Base-by-base conservation (phyloP, 2,113 vertebrate genomes). In the Stigmatopora argus region DNA sequence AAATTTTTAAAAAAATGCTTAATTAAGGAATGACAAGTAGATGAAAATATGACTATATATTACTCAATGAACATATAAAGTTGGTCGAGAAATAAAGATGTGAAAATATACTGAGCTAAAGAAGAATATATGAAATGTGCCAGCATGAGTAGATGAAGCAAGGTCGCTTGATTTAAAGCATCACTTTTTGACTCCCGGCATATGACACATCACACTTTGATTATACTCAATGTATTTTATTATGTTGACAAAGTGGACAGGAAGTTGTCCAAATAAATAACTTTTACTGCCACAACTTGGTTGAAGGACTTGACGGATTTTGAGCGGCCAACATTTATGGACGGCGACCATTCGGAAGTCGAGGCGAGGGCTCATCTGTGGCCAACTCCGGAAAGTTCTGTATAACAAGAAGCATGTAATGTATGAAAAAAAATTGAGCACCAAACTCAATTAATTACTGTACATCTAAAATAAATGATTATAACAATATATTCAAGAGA, bases 161-260 rank as follows among this genome's bases (percentile, higher is more conserved):
- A n/a, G n/a, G 17, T 6, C 7, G 47, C 47, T 3, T 51, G 17
- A 9, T 18, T 51, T n/a, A 10, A 19, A n/a, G n/a, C 8, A 18
- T 11, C 18, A 8, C 10, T 21, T n/a, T 26, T 11, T 14, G 11
- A 13, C 10, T 15, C 13, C 45, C 13, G 3, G 3, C 46, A 4
- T 5, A 31, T 2, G 23, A 56, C 23, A 2, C 53, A 31, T 34
- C 10, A 23, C 4, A 56, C 53, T 56, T 31, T 2, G 21, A 26
- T 21, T 55, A 9, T 55, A 26, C 12, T 55, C 19, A 7, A 5
- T 5, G 7, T 31, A 13, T 31, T 56, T 56, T 31, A 56, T 56
- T 56, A 13, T 31, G 53, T 56, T 31, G 53, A 56, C 53, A 56
- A 56, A 56, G 23, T 17, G 23, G 53, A 56, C 53, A 56, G 23